Percentiles rank a stretch among this genome's conserved stretches.
phyloP scores from a whole-genome alignment of 53 echinoderm and acorn worm genomes.

The Paelopatides confundens region DNA sequence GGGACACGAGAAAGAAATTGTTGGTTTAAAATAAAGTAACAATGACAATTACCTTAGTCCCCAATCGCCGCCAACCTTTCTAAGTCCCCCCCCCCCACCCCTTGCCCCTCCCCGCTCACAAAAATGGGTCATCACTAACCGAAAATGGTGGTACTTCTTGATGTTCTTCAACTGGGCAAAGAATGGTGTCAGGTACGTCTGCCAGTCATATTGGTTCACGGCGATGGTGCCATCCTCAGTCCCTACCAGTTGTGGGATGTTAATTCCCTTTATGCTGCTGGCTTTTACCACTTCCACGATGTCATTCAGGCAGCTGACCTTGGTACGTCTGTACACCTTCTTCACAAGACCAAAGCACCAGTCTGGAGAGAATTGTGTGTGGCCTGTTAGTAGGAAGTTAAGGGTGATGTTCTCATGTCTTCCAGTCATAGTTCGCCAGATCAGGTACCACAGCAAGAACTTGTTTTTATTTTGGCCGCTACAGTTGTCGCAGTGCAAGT shows the following conservation, averaged over 20 bases:
- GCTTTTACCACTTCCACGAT: slow-evolving; percentile 10
- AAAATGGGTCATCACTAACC: too few species aligned
- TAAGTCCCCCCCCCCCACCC: too few species aligned
- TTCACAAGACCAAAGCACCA: slow-evolving; percentile 54
- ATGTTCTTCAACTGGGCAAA: slow-evolving; percentile 61
- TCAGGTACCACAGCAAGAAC: slow-evolving; percentile 47
- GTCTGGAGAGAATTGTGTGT: slow-evolving; percentile 49
- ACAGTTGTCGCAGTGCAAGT: slow-evolving; percentile 71
- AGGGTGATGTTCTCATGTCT: background rate
- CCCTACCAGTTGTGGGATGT: slow-evolving; percentile 69
- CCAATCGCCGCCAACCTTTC: too few species aligned
- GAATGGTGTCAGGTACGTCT: slow-evolving; percentile 59
- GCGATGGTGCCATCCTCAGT: slow-evolving; percentile 52
- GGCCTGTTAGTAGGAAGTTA: slow-evolving; percentile 32
- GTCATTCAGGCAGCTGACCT: slow-evolving; percentile 52
- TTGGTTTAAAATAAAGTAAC: too few species aligned
- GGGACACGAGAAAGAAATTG: too few species aligned
- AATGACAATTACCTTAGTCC: too few species aligned
- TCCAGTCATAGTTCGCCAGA: slow-evolving; percentile 26
- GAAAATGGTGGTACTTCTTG: slow-evolving; percentile 72
- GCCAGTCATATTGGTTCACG: slow-evolving; percentile 66
- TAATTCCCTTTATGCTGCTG: slow-evolving; percentile 50
- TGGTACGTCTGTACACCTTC: slow-evolving; percentile 7
- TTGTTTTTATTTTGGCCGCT: slow-evolving; percentile 70
- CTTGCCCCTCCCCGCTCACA: too few species aligned